phyloP scores from a whole-genome alignment of 2,113 vertebrate species.

The Menidia beryllina region DNA sequence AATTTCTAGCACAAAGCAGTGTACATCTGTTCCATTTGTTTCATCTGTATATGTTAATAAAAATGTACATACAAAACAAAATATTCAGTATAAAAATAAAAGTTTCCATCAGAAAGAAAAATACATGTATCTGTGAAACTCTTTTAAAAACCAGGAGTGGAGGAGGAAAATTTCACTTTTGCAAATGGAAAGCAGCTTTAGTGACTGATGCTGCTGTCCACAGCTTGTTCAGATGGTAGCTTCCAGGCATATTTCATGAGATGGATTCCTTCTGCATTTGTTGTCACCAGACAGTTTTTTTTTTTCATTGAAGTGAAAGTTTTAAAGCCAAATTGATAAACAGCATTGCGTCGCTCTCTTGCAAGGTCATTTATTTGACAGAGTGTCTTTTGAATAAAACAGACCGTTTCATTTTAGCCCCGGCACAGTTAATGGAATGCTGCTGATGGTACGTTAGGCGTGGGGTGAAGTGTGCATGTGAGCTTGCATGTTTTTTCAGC shows the following conservation, averaged over 20 bases:
- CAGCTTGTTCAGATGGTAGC: constrained; percentile 69
- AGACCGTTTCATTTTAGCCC: constrained; percentile 69
- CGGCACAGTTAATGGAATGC: constrained; percentile 68
- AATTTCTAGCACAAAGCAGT: too few relatives aligned
- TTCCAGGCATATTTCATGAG: constrained; percentile 75
- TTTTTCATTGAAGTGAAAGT: constrained; percentile 67
- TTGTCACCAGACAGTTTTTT: constrained; percentile 54
- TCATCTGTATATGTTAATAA: background rate
- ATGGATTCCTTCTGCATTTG: constrained; percentile 74
- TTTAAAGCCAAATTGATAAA: constrained; percentile 76
- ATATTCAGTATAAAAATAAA: too few relatives aligned
- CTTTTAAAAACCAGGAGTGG: constrained; percentile 23
- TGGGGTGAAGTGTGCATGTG: constrained; percentile 28
- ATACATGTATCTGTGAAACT: constrained; percentile 27
- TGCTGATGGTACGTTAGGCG: constrained; percentile 63
- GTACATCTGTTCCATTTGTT: background rate
- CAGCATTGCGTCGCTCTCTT: constrained; percentile 46
- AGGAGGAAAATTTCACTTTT: constrained; percentile 31
- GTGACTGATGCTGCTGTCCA: constrained; percentile 71
- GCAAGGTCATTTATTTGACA: constrained; percentile 78
- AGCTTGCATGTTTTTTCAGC: constrained; percentile 44
- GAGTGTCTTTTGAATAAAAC: constrained; percentile 71
- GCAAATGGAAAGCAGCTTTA: constrained; percentile 47
- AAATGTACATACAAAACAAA: too few relatives aligned
- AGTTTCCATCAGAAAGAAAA: too few relatives aligned